Evolutionary conservation across 2,888 invertebrate genomes (phyloP), one percentile per base, ranked within the genome.

Genomic region (Xanthia icteritia): DNA sequence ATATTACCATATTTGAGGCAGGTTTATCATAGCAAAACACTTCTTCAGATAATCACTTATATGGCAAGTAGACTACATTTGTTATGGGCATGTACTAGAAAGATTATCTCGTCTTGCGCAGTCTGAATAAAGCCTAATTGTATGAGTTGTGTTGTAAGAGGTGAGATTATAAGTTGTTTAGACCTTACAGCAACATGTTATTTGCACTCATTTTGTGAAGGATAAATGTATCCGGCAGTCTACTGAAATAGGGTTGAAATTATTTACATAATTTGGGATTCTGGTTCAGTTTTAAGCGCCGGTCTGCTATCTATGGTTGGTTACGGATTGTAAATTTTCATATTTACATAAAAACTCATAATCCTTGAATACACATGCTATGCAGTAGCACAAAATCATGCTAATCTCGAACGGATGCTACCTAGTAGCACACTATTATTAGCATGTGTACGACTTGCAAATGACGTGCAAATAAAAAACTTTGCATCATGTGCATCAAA

Each of bases 1-100:
- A 64, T 79, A 83, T 86, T 85, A 83, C 86, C 86, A 81, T 88
- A 81, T 84, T 81, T 63, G 81, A 76, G 73, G n/a, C 56, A 75
- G 64, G 66, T 77, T 77, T 84, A 87, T 84, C 88, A 63, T 15
- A 66, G 54, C 17, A 27, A 73, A 78, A 82, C 73, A 82, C 82
- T 83, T 84, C 84, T 87, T 87, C 76, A 84, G 83, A 84, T 84
- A 77, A 79, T 58, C 77, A 65, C 79, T 60, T 79, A 76, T 80
- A 87, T 27, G 88, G 82, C 45, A 51, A 39, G 36, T 11, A 74
- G 65, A 77, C 80, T 82, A 81, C 66, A 82, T 86, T 81, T 75
- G 72, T 77, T 84, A 81, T 77, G 83, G 80, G 39, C 77, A 77
- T 79, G 79, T 69, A 73, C 86, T 77, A 61, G 61, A 80, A 77